These are phyloP conservation scores for Anthopleura xanthogrammica DNA, from an alignment of 92 coral and sea anemone species.

Conservation along the genomic window DNA sequence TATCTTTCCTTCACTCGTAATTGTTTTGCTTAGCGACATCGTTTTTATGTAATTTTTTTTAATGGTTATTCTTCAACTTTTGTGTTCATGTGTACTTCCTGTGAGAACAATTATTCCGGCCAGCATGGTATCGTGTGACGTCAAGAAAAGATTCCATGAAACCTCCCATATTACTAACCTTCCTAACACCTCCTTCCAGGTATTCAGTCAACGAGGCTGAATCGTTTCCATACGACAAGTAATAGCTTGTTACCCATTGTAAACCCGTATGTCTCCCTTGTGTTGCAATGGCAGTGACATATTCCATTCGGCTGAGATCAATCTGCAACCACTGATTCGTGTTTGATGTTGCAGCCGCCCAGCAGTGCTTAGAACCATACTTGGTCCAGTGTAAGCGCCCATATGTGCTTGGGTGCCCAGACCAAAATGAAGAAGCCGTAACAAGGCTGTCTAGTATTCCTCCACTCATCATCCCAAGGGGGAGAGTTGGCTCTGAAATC, in stretches of 20 bases:
- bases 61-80: too few species aligned
- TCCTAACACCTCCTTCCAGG: constrained; percentile 9
- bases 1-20: too few species aligned
- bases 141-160: neutral
- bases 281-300: constrained; percentile 33
- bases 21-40: too few species aligned
- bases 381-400: constrained; percentile 4
- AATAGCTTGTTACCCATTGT: constrained; percentile 22
- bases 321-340: constrained; percentile 33
- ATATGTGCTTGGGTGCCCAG: neutral
- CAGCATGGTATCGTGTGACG: neutral
- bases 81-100: too few species aligned
- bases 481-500: constrained; percentile 5
- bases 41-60: too few species aligned
- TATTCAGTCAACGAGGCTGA: constrained; percentile 6
- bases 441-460: constrained; percentile 13
- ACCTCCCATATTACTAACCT: neutral
- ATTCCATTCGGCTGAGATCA: constrained; percentile 14
- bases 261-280: neutral
- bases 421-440: neutral
- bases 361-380: neutral
- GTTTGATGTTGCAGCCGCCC: neutral
- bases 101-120: neutral
- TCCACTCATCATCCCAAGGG: constrained; percentile 29
- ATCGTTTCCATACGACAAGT: constrained; percentile 20